Conservation (phyloP, 2,113 vertebrate species). For the Arenaria interpres region DNA sequence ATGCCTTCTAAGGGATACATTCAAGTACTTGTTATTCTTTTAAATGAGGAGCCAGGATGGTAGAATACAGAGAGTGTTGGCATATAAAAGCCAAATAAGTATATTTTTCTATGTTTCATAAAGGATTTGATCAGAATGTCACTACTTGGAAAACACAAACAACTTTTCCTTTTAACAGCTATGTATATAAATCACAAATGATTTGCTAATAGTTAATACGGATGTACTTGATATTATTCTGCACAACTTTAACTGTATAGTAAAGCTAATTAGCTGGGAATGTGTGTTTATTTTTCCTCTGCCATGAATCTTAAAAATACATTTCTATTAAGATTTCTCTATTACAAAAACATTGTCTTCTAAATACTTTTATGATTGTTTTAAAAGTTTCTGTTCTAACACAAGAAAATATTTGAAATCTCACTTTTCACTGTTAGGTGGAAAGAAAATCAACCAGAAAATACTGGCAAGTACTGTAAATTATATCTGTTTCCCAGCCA, state of each 20-base stretch:
- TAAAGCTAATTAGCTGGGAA: not conserved
- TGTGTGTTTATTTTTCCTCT: not conserved
- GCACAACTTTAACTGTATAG: not conserved
- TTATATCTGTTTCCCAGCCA: conserved; percentile 18
- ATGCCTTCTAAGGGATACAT: not conserved
- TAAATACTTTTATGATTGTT: not conserved
- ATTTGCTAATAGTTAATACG: not conserved
- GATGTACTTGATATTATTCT: not conserved
- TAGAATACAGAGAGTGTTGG: not conserved
- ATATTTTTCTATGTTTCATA: not conserved
- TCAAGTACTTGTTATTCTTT: not conserved
- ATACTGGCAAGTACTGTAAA: not conserved
- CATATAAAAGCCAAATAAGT: not conserved
- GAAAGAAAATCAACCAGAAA: conserved; percentile 24
- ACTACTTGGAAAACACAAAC: not conserved
- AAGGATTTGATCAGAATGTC: not conserved
- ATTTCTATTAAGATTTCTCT: not conserved
- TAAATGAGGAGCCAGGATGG: not conserved
- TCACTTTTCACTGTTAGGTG: not conserved
- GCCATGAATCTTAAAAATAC: not conserved
- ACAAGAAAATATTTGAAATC: conserved; percentile 2
- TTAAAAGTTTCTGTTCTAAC: not conserved
- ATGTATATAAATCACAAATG: not conserved
- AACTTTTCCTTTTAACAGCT: not conserved
- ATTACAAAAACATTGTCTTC: not conserved